Conservation (phyloP, 2,888 invertebrate genomes). For the Calameuta idolon region DNA sequence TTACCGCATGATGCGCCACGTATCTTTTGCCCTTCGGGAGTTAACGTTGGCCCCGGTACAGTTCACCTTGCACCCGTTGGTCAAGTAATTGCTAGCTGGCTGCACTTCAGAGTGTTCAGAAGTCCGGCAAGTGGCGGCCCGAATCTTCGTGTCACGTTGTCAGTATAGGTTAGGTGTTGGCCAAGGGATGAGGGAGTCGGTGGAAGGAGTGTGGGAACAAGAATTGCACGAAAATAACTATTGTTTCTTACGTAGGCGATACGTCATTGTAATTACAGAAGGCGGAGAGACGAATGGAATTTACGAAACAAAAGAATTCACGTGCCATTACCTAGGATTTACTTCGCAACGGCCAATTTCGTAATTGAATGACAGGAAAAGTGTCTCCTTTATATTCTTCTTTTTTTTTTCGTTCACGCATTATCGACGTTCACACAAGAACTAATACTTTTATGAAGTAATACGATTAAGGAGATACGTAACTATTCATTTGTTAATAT, state of each 20-base stretch:
- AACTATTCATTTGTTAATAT: background rate
- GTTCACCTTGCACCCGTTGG: constrained; percentile 38
- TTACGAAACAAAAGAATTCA: background rate
- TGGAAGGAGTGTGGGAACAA: background rate
- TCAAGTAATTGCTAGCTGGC: background rate
- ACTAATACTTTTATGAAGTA: background rate
- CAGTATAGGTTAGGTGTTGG: background rate
- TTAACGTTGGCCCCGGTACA: background rate
- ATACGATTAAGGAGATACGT: background rate
- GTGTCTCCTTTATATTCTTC: background rate
- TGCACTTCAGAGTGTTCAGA: constrained; percentile 49
- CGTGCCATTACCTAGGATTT: background rate
- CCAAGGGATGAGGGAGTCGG: background rate
- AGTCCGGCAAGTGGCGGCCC: constrained; percentile 40
- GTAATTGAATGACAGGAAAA: background rate
- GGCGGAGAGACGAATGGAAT: background rate
- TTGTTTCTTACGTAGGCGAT: background rate
- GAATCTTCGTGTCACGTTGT: background rate
- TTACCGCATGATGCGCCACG: background rate
- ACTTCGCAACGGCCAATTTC: background rate
- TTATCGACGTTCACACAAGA: background rate
- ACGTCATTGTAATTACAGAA: background rate
- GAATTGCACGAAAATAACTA: background rate
- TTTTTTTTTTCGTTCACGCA: background rate
- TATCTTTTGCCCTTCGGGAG: background rate